These are phyloP conservation scores for Maconellicoccus hirsutus DNA, from an alignment of 1,140 invertebrate species.

Conservation along the genomic window DNA sequence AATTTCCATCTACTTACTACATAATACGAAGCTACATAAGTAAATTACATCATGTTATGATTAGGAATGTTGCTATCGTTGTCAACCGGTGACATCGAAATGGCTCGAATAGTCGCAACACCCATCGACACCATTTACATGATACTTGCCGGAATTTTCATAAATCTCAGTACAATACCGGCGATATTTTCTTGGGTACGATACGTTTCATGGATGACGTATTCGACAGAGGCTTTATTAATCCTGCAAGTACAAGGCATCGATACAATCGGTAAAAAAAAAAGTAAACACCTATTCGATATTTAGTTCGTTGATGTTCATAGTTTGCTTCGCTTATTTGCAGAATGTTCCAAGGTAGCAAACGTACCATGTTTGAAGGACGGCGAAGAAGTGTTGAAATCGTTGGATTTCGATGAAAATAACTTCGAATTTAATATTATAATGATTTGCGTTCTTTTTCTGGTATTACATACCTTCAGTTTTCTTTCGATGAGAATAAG, in stretches of 20 bases:
- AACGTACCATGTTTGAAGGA: slow-evolving; percentile 56
- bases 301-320: too few species aligned
- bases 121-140: slow-evolving; percentile 78
- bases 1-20: too few species aligned
- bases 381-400: slow-evolving; percentile 56
- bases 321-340: slow-evolving; percentile 18
- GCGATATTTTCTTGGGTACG: not conserved
- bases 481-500: slow-evolving; percentile 38
- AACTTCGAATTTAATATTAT: slow-evolving; percentile 52
- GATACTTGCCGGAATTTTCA: slow-evolving; percentile 74
- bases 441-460: slow-evolving; percentile 50
- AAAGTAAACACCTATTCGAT: too few species aligned
- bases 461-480: slow-evolving; percentile 54
- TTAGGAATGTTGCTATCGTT: slow-evolving; percentile 58
- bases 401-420: slow-evolving; percentile 52
- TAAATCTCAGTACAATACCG: slow-evolving; percentile 43
- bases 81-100: not conserved
- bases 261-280: not conserved
- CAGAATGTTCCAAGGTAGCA: slow-evolving; percentile 40
- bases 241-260: not conserved
- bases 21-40: too few species aligned
- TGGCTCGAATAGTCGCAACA: slow-evolving; percentile 70
- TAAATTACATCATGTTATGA: too few species aligned
- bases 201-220: not conserved
- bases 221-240: not conserved